Evolutionary conservation across 2,113 vertebrate species (phyloP), one percentile per base, ranked within the genome.

Genomic region (Ornithorhynchus anatinus): DNA sequence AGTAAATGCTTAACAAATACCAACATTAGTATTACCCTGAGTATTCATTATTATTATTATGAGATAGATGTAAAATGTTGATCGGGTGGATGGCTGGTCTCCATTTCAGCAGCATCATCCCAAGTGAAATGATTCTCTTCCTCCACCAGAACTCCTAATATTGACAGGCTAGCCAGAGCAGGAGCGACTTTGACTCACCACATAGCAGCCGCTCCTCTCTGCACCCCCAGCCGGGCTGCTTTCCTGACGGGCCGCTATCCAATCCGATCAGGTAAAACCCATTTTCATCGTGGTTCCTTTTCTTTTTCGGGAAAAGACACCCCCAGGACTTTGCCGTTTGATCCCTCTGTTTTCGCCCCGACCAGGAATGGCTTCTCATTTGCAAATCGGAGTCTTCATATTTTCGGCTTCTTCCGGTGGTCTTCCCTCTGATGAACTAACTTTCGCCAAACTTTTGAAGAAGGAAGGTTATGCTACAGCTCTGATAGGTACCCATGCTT

Each of bases 141-240:
- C 75, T 80, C 64, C 32, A 27, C 5, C 29, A 98, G 96, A 84
- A 98, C 96, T 0, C 94, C 94, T 45, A 92, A 95, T 64, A 95
- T 96, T 20, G 95, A 97, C 86, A 89, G 52, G 12, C 29, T 98
- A 76, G 93, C 95, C 3, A 32, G 51, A 10, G 92, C 84, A 33
- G 96, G 96, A 4, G 92, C 92, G 67, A 94, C 84, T 40, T 87
- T 98, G 73, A 97, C 94, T 3, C 96, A 97, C 12, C 96, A 97
- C 81, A 89, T 97, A 42, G 96, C 94, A 1, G 95, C 96, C 0
- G 89, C 95, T 0, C 92, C 94, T 16, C 90, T 97, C 25, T 98
- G 96, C 72, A 93, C 92, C 1, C 96, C 96, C n/a, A 97, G 96
- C 87, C 88, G 96, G 64, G 96, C 96, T 0, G 95, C 95, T n/a